These are phyloP conservation scores for Thecocarcelia acutangulata DNA, from an alignment of 2,888 invertebrate genomes.

Conservation along the genomic window DNA sequence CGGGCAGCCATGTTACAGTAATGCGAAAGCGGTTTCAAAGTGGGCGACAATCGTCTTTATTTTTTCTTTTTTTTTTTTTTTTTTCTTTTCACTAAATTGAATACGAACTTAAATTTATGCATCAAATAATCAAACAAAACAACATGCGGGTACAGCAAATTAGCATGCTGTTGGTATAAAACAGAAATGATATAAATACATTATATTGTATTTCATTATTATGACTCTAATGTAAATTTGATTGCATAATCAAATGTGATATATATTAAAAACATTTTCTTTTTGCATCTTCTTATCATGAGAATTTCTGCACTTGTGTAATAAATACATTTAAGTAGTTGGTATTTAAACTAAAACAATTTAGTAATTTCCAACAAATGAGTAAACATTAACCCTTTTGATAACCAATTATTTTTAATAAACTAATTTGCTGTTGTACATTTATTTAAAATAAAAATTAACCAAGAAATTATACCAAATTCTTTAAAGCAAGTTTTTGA, in stretches of 20 bases:
- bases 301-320: conserved; percentile 51
- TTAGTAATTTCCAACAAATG: conserved; percentile 18
- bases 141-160: background rate
- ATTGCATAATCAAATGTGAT: conserved; percentile 35
- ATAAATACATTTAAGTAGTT: conserved; percentile 32
- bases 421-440: too few species aligned
- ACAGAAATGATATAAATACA: background rate
- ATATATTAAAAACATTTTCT: conserved; percentile 20
- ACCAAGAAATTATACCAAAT: too few species aligned
- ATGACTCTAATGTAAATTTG: conserved; percentile 43
- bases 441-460: background rate
- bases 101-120: too few species aligned
- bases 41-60: too few species aligned
- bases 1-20: too few species aligned
- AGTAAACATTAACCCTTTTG: conserved; percentile 34
- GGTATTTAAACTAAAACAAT: conserved; percentile 49
- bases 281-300: conserved; percentile 13
- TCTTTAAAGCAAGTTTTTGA: too few species aligned
- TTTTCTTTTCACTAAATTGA: too few species aligned
- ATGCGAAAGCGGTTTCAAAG: too few species aligned
- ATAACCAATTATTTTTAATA: too few species aligned
- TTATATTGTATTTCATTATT: conserved; percentile 31
- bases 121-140: too few species aligned
- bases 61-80: too few species aligned
- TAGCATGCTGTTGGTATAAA: background rate